These are phyloP conservation scores for Caenorhabditis sp. DNA, from an alignment of 2,888 invertebrate species.

Conservation along the genomic window DNA sequence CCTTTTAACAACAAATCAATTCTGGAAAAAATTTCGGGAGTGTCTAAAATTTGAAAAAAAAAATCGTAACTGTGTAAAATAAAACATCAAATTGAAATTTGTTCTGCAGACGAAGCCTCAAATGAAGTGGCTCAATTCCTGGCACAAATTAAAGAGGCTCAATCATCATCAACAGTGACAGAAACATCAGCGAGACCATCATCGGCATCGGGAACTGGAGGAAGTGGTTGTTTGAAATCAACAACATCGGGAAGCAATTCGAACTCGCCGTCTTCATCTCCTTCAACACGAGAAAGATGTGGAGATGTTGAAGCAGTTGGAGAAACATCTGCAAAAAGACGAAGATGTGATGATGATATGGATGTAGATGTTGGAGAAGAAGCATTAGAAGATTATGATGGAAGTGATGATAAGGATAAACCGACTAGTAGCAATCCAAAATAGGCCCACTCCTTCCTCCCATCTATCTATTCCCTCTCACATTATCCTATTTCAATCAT, in stretches of 20 bases:
- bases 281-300: background rate
- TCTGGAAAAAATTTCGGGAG: no score
- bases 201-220: no score
- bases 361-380: constrained; percentile 7
- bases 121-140: background rate
- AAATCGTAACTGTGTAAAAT: no score
- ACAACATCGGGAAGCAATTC: background rate
- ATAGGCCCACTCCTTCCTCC: background rate
- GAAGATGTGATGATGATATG: constrained; percentile 5
- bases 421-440: background rate
- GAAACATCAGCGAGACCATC: no score
- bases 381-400: background rate
- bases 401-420: background rate
- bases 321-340: constrained; percentile 4
- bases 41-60: no score
- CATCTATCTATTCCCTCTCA: no score
- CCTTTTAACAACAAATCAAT: no score
- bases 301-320: constrained; percentile 1
- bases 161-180: no score
- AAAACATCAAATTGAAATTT: no score
- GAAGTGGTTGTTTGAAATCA: background rate
- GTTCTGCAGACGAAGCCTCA: background rate
- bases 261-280: background rate
- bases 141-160: no score
- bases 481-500: no score